These are phyloP conservation scores for Lucilia sericata DNA, from an alignment of 1,140 invertebrate species.

Conservation along the genomic window DNA sequence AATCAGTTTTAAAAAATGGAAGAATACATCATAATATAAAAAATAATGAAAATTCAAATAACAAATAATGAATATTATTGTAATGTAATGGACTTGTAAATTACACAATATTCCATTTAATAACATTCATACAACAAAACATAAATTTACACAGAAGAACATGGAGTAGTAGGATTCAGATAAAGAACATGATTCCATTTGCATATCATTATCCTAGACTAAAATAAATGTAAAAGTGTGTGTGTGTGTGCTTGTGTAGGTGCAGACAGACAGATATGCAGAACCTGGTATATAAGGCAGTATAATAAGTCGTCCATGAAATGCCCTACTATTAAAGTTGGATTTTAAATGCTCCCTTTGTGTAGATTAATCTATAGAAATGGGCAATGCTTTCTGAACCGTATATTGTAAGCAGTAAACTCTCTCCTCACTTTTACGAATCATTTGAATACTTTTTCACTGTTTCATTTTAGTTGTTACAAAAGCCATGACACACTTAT, in stretches of 20 bases:
- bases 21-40: too few relatives aligned
- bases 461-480: background rate
- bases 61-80: slow-evolving; percentile 22
- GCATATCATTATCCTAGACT: slow-evolving; percentile 21
- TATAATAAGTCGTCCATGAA: too few relatives aligned
- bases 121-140: slow-evolving; percentile 8
- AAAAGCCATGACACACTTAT: background rate
- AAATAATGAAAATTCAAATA: background rate
- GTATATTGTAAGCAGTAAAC: too few relatives aligned
- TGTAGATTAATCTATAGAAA: too few relatives aligned
- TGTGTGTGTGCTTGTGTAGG: background rate
- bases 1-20: too few relatives aligned
- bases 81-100: slow-evolving; percentile 32
- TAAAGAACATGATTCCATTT: slow-evolving; percentile 25
- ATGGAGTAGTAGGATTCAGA: background rate
- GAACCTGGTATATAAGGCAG: too few relatives aligned
- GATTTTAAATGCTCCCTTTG: too few relatives aligned
- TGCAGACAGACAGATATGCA: background rate
- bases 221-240: background rate
- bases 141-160: background rate
- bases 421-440: too few relatives aligned
- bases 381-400: too few relatives aligned
- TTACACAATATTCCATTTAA: slow-evolving; percentile 32
- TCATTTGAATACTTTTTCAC: background rate
- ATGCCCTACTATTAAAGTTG: too few relatives aligned